Base-by-base conservation (phyloP, 2,888 invertebrate genomes). In the Drosophila setosimentum region DNA sequence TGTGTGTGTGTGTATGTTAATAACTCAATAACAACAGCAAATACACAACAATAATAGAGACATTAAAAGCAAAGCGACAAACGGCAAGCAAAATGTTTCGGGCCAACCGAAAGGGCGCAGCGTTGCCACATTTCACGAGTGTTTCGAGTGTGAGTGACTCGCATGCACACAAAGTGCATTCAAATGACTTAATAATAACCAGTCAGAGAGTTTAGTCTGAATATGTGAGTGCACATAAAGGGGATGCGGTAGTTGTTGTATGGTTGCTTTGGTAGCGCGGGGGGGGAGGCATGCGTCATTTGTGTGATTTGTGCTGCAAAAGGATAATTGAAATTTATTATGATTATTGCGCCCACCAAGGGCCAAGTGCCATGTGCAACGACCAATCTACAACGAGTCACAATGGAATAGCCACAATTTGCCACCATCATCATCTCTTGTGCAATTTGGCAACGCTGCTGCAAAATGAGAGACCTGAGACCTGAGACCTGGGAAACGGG, bases 251-350 rank as follows among this genome's bases (percentile, higher is more conserved):
- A 21, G 21, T 21, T 1, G 21, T 45, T 24, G 45, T 13, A 2
- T 21, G 7, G 24, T 0, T 21, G 7, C 13, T 5, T 5, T 13
- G 13, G n/a, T n/a, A n/a, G n/a, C n/a, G n/a, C n/a, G n/a, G n/a
- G 13, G 3, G 11, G 13, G 21, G 21, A 1, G 45, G 21, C 3
- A 24, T 16, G 24, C 45, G 45, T 45, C 45, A 45, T 59, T 55
- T 72, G 55, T 73, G 68, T 81, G 80, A 80, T 78, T 81, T 75
- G 77, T 80, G 75, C 74, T 75, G 86, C 87, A 83, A 87, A 82
- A 82, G 82, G 83, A 83, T 92, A 92, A 92, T 92, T 92, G 92
- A 92, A 91, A 92, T 92, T 92, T 92, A 92, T 92, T 92, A 90
- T 91, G 91, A 92, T 91, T 92, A 90, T 91, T 91, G 91, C 87